Evolutionary conservation across 2,797 vertebrate species (phyloP).

Genomic region (Danio aesculapii): DNA sequence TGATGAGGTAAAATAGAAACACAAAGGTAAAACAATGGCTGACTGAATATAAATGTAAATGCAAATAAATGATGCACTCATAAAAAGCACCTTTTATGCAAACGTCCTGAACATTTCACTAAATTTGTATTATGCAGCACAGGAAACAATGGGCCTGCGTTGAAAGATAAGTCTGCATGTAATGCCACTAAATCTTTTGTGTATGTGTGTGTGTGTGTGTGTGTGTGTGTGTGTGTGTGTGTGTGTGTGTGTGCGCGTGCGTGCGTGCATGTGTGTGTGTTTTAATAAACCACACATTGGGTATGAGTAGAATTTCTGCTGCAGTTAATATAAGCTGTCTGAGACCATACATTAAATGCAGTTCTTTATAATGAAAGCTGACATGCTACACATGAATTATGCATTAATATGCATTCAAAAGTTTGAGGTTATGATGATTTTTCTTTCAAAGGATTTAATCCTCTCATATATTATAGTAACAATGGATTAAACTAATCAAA

Average conservation of each 20-base stretch:
- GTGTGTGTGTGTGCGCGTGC: too few species aligned
- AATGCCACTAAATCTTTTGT: neutral
- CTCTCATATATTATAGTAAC: neutral
- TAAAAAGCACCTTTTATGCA: constrained; percentile 23
- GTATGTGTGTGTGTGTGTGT: too few species aligned
- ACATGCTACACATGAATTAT: neutral
- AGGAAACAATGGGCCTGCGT: constrained; percentile 3
- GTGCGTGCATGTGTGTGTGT: neutral
- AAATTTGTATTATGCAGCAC: constrained; percentile 5
- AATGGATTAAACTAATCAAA: neutral
- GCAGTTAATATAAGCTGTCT: neutral
- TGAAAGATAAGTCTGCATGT: constrained; percentile 3
- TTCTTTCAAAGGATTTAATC: neutral
- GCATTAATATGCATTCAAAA: neutral
- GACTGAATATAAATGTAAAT: constrained; percentile 4
- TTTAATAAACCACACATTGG: neutral
- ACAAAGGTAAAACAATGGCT: neutral
- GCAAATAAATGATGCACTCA: neutral
- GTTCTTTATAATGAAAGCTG: neutral
- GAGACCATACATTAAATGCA: neutral
- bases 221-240: neutral
- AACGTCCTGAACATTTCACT: neutral
- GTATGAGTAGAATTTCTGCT: neutral
- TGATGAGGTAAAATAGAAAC: neutral
- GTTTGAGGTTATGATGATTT: neutral